Conservation (phyloP, 1,140 invertebrate genomes). For the Bilobella aurantiaca region DNA sequence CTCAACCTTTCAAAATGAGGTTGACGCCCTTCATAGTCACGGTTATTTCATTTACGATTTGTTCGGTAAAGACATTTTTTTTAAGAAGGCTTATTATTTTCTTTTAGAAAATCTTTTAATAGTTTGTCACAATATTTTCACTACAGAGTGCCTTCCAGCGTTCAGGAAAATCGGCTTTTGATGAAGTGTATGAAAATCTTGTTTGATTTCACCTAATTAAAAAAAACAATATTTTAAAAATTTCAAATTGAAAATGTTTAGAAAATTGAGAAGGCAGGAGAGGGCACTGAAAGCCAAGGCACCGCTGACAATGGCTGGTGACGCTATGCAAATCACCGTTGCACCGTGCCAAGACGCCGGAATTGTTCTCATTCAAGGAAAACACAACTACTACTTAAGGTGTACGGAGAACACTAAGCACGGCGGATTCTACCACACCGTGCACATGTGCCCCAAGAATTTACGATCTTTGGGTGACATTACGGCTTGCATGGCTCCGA, state of each 20-base stretch:
- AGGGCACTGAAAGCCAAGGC: not conserved
- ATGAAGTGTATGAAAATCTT: not conserved
- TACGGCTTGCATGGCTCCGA: slow-evolving; percentile 18
- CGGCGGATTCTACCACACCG: slow-evolving; percentile 18
- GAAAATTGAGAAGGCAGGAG: not conserved
- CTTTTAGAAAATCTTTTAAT: not conserved
- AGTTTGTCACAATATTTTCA: not conserved
- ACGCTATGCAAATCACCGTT: not conserved
- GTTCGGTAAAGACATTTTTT: not conserved
- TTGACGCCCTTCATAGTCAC: not conserved
- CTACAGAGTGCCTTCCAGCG: not conserved
- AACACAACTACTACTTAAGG: slow-evolving; percentile 18
- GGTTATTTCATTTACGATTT: not conserved
- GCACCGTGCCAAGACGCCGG: slow-evolving; percentile 20
- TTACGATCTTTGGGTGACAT: slow-evolving; percentile 7
- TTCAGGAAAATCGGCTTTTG: not conserved
- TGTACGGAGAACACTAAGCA: slow-evolving; percentile 12
- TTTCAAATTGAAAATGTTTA: not conserved
- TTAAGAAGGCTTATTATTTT: not conserved
- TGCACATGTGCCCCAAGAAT: slow-evolving; percentile 19
- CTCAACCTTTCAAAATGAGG: not conserved
- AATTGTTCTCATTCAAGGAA: slow-evolving; percentile 15
- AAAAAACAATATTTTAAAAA: not conserved
- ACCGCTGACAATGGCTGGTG: not conserved
- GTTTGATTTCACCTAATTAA: not conserved